Conservation (phyloP, 2,113 vertebrate genomes). For the Meles meles region DNA sequence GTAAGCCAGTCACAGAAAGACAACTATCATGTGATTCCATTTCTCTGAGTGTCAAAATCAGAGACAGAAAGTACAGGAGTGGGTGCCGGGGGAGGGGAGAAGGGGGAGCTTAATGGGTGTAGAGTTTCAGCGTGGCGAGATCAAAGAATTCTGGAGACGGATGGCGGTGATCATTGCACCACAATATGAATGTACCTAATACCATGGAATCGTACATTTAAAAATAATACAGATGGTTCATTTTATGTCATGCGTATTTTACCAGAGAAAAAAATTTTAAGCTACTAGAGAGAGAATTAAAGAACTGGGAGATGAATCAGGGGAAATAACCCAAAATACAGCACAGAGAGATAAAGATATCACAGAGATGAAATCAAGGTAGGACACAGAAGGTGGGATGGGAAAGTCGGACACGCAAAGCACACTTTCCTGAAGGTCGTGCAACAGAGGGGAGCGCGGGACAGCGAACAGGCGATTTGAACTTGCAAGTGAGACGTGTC, state of each 20-base stretch:
- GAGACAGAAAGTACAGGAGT: not conserved
- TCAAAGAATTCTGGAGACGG: not conserved
- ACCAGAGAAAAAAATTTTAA: not conserved
- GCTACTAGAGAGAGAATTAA: not conserved
- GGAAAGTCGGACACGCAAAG: rapidly evolving
- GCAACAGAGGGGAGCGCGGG: not conserved
- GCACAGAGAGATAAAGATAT: not conserved
- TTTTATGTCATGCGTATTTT: not conserved
- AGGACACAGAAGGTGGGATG: not conserved
- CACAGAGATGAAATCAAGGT: not conserved
- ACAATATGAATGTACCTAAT: not conserved
- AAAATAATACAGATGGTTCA: not conserved
- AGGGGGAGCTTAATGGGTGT: not conserved
- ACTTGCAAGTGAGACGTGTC: not conserved
- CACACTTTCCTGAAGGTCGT: no score
- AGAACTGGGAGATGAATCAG: not conserved
- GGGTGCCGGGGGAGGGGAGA: not conserved
- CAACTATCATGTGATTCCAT: not conserved
- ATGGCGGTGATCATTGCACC: not conserved
- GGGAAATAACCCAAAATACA: not conserved
- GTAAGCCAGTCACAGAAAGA: not conserved
- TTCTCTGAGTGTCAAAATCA: not conserved
- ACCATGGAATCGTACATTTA: no score
- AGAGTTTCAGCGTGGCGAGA: not conserved
- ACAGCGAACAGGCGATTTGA: not conserved